phyloP scores from a whole-genome alignment of 2,888 invertebrate species.

The Drosophila subsilvestris region DNA sequence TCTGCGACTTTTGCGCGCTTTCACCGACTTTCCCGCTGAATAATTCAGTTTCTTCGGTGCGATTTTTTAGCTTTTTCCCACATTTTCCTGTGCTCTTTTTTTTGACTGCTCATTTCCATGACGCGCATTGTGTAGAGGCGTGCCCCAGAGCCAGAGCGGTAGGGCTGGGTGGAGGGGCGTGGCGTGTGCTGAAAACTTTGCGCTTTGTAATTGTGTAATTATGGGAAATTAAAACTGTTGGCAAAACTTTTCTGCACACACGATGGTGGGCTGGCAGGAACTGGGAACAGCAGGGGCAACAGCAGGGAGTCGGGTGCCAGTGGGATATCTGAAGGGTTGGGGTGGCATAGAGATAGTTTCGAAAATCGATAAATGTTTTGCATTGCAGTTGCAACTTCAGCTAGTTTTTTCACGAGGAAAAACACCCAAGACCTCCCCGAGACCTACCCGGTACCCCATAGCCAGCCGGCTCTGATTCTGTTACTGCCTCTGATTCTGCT shows the following conservation, averaged over 20 bases:
- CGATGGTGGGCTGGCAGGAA: constrained; percentile 41
- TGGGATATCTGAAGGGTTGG: not conserved
- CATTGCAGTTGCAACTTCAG: constrained; percentile 59
- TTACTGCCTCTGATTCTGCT: constrained; percentile 37
- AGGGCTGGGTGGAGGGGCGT: constrained; percentile 47
- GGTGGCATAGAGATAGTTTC: constrained; percentile 59
- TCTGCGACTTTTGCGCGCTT: constrained; percentile 37
- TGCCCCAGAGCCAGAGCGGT: constrained; percentile 43
- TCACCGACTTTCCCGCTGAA: constrained; percentile 36
- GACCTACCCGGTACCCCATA: not conserved
- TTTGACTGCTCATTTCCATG: constrained; percentile 78
- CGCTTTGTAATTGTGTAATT: constrained; percentile 81
- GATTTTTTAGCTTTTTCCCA: constrained; percentile 46
- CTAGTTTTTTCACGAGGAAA: constrained; percentile 1
- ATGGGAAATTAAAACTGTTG: constrained; percentile 81
- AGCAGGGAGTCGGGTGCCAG: not conserved
- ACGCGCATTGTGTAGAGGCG: constrained; percentile 71
- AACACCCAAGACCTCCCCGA: not conserved
- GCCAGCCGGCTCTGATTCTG: constrained; percentile 12
- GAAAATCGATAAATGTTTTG: constrained; percentile 72
- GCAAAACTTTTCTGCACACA: constrained; percentile 77
- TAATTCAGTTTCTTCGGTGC: constrained; percentile 1
- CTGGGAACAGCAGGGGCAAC: constrained; percentile 14
- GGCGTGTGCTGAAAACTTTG: constrained; percentile 78
- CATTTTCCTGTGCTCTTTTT: constrained; percentile 36